These are phyloP conservation scores for Odocoileus hemionus DNA, from an alignment of 2,113 vertebrate species.

Conservation along the genomic window DNA sequence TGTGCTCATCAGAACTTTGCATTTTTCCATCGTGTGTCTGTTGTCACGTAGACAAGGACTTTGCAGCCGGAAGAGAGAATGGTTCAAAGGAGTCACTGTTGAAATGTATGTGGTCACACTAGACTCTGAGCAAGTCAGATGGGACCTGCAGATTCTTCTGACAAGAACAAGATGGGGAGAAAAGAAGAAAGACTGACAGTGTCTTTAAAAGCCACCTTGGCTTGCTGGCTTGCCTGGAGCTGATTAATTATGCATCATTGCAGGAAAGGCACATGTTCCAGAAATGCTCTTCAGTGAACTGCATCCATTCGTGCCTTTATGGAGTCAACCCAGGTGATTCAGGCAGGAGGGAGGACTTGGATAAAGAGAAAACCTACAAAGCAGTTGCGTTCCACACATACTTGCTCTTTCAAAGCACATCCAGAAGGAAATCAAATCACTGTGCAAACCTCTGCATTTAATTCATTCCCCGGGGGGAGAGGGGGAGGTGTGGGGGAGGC, in stretches of 20 bases:
- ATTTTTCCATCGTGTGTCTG: not conserved
- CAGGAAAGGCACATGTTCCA: not conserved
- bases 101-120: not conserved
- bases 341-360: not conserved
- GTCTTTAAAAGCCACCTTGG: not conserved
- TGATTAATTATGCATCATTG: conserved; percentile 27
- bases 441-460: conserved; percentile 51
- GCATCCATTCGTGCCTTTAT: not conserved
- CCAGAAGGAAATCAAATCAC: conserved; percentile 55
- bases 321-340: not conserved
- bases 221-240: not conserved
- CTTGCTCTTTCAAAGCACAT: conserved; percentile 53
- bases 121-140: not conserved
- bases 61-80: not conserved
- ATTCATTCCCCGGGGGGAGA: conserved; percentile 51
- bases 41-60: not conserved
- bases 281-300: conserved; percentile 15
- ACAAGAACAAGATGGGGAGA: not conserved
- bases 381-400: not conserved
- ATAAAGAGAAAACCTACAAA: not conserved
- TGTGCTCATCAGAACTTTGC: not conserved
- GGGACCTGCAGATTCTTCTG: not conserved
- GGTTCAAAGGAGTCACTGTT: not conserved
- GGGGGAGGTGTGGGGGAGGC: not conserved
- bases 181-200: not conserved